Conservation (phyloP, 1,140 invertebrate species). For the Drosophila sechellia region DNA sequence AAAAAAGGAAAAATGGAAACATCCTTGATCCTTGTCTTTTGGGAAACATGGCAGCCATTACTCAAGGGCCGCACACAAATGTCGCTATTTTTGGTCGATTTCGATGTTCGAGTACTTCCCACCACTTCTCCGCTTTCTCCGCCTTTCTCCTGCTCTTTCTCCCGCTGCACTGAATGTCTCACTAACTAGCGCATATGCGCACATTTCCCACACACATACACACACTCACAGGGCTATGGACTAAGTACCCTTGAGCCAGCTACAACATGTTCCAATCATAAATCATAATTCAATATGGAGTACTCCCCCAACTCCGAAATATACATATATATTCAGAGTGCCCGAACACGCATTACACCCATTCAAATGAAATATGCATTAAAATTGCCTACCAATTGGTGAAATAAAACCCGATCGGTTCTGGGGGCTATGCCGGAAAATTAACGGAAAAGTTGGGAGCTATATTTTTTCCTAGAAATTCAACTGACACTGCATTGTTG, state of each 20-base stretch:
- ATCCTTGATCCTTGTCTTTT: constrained; percentile 54
- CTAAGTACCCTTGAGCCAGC: constrained; percentile 70
- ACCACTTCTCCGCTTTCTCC: constrained; percentile 58
- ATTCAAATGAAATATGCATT: constrained; percentile 81
- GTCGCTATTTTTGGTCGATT: constrained; percentile 73
- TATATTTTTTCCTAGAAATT: constrained; percentile 61
- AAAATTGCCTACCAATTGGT: constrained; percentile 72
- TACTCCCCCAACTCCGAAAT: constrained; percentile 34
- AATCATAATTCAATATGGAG: constrained; percentile 83
- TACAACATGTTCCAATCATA: constrained; percentile 78
- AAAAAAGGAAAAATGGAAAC: constrained; percentile 44
- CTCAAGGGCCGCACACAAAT: constrained; percentile 70
- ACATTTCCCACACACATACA: constrained; percentile 57
- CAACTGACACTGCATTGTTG: constrained; percentile 22
- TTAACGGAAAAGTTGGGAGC: constrained; percentile 20
- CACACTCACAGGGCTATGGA: constrained; percentile 8
- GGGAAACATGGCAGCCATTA: constrained; percentile 61
- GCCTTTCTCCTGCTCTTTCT: constrained; percentile 24
- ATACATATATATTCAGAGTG: constrained; percentile 1
- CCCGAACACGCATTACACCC: constrained; percentile 55
- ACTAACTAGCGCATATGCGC: constrained; percentile 80
- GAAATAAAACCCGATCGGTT: constrained; percentile 58
- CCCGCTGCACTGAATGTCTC: constrained; percentile 59
- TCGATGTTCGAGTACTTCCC: constrained; percentile 50
- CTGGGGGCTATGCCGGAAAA: constrained; percentile 23